Evolutionary conservation across 1,140 invertebrate genomes (phyloP), one percentile per base, ranked within the genome.

Genomic region (Pseudoatta argentina): DNA sequence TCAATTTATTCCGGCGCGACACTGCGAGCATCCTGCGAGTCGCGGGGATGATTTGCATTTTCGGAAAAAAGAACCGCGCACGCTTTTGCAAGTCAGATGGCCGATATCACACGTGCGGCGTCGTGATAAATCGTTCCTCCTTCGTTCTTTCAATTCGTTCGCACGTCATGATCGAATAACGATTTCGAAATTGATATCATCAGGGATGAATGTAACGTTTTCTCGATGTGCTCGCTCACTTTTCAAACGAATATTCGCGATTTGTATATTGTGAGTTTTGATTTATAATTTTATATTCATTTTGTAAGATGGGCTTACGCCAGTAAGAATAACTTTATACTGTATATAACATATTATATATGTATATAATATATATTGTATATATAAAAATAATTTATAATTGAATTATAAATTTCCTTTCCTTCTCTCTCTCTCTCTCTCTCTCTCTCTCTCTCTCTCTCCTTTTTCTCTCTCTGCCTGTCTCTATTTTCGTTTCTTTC

Each of bases 21-120:
- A 86, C 79, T 69, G 44, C 81, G 27, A 81, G 69, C 69, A 69
- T 64, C 53, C 69, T 63, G 55, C 39, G 59, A 44, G 39, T 69
- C 59, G 75, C 75, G 73, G 81, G 63, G 63, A 93, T 94, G 93
- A 94, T 94, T 94, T 94, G 93, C 93, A 94, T 94, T 93, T 93
- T 87, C 67, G 66, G 86, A 87, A 91, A 92, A 92, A 86, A 89
- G 81, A 83, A 76, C 59, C 53, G 55, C 53, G 55, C 64, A 39
- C 55, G 53, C 69, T 89, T 79, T 83, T 86, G 91, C 89, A 89
- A 91, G 91, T 91, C 91, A 91, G 88, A 89, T 75, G 67, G 53
- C 48, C 87, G 86, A 81, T 72, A 75, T 86, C 75, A 77, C n/a
- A 51, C 71, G 57, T 64, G n/a, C 61, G 61, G 71, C 53, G 79